Evolutionary conservation across 2,888 invertebrate species (phyloP), one percentile per base, ranked within the genome.

Genomic region (Dioctria linearis): DNA sequence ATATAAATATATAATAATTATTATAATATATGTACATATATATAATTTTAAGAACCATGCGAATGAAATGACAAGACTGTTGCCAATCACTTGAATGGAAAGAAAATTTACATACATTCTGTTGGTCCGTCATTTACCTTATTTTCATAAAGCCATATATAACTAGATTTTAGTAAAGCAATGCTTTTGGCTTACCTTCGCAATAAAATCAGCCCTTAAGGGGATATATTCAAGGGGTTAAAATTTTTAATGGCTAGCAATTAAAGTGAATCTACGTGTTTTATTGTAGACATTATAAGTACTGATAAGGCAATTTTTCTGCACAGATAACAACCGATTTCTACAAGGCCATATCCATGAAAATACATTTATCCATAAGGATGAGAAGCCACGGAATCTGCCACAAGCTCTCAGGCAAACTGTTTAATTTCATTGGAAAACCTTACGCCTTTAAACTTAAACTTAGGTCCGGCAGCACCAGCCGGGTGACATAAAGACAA

Each of bases 161-260:
- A 13, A 13, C 11, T 13, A 57, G 11, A 13, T 2, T 5, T 57
- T 57, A 25, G 57, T 11, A 57, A 5, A 57, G n/a, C 11, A 25
- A 25, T 25, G 5, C 57, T 11, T 57, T 2, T 57, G 25, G n/a
- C 5, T 13, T 57, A 57, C 39, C 71, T 71, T 46, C 54, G 37
- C 8, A 75, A 25, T 43, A 54, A 66, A 69, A 42, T 57, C 66
- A 46, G 54, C 57, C 66, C 65, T 54, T 63, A 57, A 57, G 76
- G 76, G 78, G 54, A 37, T 39, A 69, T 57, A 67, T 42, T 49
- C 43, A 79, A 81, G 65, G 81, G 81, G 71, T 81, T 73, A 54
- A 79, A 65, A 81, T 71, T 81, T 81, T 81, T 78, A 81, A 81
- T 81, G 78, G 81, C 59, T 71, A 13, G 81, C 67, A 81, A 78